Evolutionary conservation across 2,797 vertebrate genomes (phyloP).

Genomic region (Nyctibius grandis): DNA sequence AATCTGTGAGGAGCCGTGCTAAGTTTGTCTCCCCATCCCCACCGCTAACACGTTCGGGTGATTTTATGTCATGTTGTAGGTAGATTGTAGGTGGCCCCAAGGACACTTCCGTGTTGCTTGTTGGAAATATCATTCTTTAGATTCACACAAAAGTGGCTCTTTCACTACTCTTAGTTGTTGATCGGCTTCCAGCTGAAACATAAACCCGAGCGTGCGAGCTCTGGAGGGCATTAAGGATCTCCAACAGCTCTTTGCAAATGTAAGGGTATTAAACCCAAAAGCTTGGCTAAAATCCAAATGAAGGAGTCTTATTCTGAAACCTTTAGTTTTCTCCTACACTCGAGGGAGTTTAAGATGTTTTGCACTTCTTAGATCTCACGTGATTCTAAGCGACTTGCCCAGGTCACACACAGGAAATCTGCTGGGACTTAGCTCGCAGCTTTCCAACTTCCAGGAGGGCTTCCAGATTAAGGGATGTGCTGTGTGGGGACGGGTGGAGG

Average conservation of each 20-base stretch:
- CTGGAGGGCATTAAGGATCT: background rate
- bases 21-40: background rate
- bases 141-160: background rate
- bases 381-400: background rate
- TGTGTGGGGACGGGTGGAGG: background rate
- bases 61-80: background rate
- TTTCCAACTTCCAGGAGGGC: background rate
- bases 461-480: background rate
- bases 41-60: background rate
- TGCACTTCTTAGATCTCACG: background rate
- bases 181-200: slow-evolving; percentile 35
- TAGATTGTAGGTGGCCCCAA: background rate
- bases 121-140: background rate
- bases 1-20: background rate
- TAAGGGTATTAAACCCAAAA: background rate
- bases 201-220: background rate
- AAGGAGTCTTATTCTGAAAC: background rate
- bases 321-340: background rate
- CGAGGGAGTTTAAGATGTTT: background rate
- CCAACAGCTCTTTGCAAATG: background rate
- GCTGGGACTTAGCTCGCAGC: background rate
- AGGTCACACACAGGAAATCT: slow-evolving; percentile 7
- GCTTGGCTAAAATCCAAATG: slow-evolving; percentile 15
- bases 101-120: background rate
- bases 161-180: background rate